These are phyloP conservation scores for Ennomos erosarius DNA, from an alignment of 2,888 invertebrate species.

Conservation along the genomic window DNA sequence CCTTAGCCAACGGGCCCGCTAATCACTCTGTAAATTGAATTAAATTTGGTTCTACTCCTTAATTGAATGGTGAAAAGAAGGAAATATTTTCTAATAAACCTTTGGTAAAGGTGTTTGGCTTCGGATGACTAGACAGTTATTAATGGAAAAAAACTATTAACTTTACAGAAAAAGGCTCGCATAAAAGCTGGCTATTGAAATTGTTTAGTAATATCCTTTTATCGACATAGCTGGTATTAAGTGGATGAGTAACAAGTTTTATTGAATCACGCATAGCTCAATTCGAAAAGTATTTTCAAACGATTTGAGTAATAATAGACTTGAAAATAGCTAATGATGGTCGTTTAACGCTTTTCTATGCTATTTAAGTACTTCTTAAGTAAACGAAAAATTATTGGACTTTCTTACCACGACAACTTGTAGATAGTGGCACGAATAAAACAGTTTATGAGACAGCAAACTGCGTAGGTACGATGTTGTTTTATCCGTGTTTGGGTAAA, in stretches of 20 bases:
- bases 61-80: constrained; percentile 25
- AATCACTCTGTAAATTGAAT: constrained; percentile 53
- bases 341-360: too few relatives aligned
- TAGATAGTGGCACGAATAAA: too few relatives aligned
- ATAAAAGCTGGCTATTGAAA: constrained; percentile 5
- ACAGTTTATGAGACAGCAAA: too few relatives aligned
- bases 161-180: constrained; percentile 2
- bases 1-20: constrained; percentile 46
- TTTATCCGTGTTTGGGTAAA: too few relatives aligned
- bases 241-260: neutral
- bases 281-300: too few relatives aligned
- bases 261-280: too few relatives aligned
- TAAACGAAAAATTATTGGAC: too few relatives aligned
- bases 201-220: neutral
- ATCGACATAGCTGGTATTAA: neutral
- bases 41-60: constrained; percentile 37
- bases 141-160: constrained; percentile 19
- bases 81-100: constrained; percentile 17
- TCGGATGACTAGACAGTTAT: constrained; percentile 13
- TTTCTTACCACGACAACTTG: too few relatives aligned
- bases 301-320: too few relatives aligned
- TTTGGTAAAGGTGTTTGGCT: constrained; percentile 10
- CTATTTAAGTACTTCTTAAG: too few relatives aligned
- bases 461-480: too few relatives aligned
- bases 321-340: too few relatives aligned